phyloP scores from a whole-genome alignment of 2,797 vertebrate species.

The Cryptoprocta ferox region DNA sequence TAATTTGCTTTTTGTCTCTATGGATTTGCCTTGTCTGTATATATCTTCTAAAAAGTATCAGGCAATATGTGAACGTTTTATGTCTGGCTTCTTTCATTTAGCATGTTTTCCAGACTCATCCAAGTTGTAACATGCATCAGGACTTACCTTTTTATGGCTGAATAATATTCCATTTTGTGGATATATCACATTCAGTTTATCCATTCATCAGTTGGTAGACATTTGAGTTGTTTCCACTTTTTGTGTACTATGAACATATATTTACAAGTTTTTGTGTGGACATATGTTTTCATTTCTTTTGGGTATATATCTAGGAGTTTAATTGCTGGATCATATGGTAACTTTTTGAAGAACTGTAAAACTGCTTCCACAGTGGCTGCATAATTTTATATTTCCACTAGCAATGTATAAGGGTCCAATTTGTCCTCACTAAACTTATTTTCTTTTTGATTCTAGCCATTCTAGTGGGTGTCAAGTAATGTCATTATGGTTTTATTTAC shows the following conservation, averaged over 20 bases:
- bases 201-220: not conserved
- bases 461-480: not conserved
- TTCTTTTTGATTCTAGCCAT: not conserved
- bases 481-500: not conserved
- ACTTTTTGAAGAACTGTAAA: not conserved
- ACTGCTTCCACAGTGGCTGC: not conserved
- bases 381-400: not conserved
- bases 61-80: not conserved
- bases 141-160: not conserved
- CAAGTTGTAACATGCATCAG: not conserved
- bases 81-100: not conserved
- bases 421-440: not conserved
- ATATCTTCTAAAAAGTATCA: not conserved
- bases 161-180: not conserved
- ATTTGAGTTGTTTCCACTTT: not conserved
- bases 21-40: not conserved
- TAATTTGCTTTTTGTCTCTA: not conserved
- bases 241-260: not conserved
- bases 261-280: not conserved
- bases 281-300: not conserved
- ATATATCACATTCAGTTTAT: not conserved
- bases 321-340: not conserved
- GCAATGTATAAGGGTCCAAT: not conserved
- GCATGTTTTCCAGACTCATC: not conserved
- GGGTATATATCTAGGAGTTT: not conserved